A percentile compares a stretch with the other conserved stretches of the same genome.
Evolutionary conservation across 2,113 vertebrate genomes (phyloP).

Genomic region (Mormoops blainvillei): DNA sequence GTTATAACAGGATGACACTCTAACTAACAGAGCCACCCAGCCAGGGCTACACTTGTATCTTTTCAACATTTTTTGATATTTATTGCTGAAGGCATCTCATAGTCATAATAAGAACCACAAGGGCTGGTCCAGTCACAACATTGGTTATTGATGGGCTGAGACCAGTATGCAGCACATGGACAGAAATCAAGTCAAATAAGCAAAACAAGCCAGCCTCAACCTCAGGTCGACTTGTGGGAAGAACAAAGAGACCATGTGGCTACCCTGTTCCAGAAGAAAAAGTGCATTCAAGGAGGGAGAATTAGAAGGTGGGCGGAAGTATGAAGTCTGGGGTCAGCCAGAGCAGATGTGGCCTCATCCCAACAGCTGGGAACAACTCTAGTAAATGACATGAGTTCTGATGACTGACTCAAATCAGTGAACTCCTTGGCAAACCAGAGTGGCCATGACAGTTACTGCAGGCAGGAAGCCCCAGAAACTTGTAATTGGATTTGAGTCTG

Average conservation of each 20-base stretch:
- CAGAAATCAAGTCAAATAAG: neutral
- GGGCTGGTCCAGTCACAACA: neutral
- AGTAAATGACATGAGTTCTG: neutral
- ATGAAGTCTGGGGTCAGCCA: neutral
- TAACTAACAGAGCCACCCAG: no score
- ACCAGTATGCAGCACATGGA: neutral
- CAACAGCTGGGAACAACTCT: neutral
- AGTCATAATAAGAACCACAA: neutral
- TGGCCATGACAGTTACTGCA: no score
- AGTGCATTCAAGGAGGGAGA: neutral
- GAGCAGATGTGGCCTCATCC: neutral
- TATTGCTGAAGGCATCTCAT: neutral
- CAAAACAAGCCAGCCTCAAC: neutral
- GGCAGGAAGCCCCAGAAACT: neutral
- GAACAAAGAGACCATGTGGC: neutral
- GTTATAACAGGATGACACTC: no score
- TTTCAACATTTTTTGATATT: neutral
- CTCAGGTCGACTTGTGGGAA: neutral
- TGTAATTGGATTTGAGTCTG: neutral
- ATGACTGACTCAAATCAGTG: neutral
- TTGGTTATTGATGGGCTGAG: neutral
- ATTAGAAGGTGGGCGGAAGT: neutral
- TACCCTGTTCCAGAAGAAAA: neutral
- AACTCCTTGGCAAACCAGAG: neutral
- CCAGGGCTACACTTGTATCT: neutral